These are phyloP conservation scores for Bactericera cockerelli DNA, from an alignment of 1,140 invertebrate species.

Conservation along the genomic window DNA sequence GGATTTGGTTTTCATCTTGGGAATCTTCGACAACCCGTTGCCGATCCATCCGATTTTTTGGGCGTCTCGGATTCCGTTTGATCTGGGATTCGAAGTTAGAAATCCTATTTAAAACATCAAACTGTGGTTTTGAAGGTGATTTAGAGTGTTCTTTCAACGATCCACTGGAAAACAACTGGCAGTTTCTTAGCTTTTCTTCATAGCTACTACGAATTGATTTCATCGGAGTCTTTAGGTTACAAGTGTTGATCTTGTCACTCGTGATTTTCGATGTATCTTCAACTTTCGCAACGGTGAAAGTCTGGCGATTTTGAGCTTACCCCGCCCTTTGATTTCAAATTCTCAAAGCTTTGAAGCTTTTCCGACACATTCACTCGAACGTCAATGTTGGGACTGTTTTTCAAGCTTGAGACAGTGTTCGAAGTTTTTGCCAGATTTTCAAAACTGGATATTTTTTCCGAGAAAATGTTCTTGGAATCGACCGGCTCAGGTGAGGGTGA, in stretches of 20 bases:
- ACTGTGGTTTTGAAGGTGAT: neutral
- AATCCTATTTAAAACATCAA: neutral
- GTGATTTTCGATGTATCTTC: neutral
- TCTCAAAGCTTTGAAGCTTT: constrained; percentile 7
- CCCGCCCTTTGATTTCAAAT: neutral
- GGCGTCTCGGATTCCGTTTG: neutral
- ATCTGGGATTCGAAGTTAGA: neutral
- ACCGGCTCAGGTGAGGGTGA: neutral
- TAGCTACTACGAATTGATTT: too few relatives aligned
- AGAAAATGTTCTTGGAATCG: neutral
- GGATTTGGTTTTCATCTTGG: neutral
- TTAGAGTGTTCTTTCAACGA: neutral
- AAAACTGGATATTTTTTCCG: constrained; percentile 1
- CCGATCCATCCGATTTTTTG: neutral
- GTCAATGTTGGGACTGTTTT: neutral
- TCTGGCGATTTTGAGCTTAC: neutral
- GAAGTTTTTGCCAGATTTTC: neutral
- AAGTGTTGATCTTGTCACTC: too few relatives aligned
- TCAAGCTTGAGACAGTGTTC: neutral
- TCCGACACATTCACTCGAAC: neutral
- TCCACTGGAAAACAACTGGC: too few relatives aligned
- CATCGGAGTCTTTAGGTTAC: too few relatives aligned
- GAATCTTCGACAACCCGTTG: neutral
- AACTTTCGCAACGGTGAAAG: neutral
- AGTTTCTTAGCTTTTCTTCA: too few relatives aligned